Base-by-base conservation (phyloP, 2,113 vertebrate species). In the Otis tarda region DNA sequence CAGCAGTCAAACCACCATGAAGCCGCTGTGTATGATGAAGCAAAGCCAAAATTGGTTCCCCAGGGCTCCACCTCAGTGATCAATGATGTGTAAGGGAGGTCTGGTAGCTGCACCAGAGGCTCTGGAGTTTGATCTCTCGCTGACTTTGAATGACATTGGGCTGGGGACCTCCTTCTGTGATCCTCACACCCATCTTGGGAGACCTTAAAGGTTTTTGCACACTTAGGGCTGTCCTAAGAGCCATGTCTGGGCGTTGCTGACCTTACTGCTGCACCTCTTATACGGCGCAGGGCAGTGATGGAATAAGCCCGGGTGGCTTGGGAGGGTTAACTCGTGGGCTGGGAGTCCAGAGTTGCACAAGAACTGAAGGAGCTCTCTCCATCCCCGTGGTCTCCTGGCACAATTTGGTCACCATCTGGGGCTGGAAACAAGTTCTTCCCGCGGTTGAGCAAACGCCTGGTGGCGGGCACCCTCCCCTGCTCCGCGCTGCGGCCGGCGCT, bases 401-500 rank as follows among this genome's bases (percentile, higher is more conserved):
- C 69, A 18, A 6, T 3, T 33, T 13, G 87, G 64, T 91, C 81
- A 7, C 77, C 93, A 80, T 25, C 87, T 93, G 91, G 89, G 89
- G 65, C 84, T 93, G 91, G 49, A 65, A 17, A 45, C 60, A 7
- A 67, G 63, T 55, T 74, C 86, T 74, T 45, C 83, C 86, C 53
- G 55, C 30, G 86, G 23, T 5, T 49, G 78, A 85, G 80, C 89
- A 78, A 71, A 27, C 0, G 10, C n/a, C 30, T 30, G 1, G 1
- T 4, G 8, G 7, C 3, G 5, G 65, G 25, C 6, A 7, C 56
- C 50, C 45, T 73, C 12, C n/a, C 49, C n/a, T 69, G 79, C 86
- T 35, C 55, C 23, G 0, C 1, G 14, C 74, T 4, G 14, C 3
- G 4, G 49, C 14, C 13, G 23, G 49, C 14, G 4, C 30, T 69